Evolutionary conservation across 2,797 vertebrate species (phyloP), one percentile per base, ranked within the genome.

Genomic region (Hippoglossus hippoglossus): DNA sequence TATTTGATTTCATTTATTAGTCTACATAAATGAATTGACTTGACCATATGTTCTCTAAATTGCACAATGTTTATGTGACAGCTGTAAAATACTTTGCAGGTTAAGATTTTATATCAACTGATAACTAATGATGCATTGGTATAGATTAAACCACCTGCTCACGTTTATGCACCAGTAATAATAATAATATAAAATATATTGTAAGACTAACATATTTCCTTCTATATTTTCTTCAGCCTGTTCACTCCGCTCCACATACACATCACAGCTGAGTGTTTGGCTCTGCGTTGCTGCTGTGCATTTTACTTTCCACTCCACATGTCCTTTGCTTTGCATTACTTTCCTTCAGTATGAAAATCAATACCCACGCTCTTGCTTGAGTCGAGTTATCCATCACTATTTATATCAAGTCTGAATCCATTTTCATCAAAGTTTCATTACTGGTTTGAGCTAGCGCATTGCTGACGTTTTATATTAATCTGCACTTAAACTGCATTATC

Each of bases 381-480:
- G 62, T 46, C 67, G 25, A 51, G 55, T 71, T 36, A 65, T 73
- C 52, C 47, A 31, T 78, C 72, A 54, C 44, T 44, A 8, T 59
- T 16, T 59, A 52, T 52, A 53, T 53, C 9, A 64, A 47, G 63
- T 79, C 63, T 63, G 41, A 28, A 52, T 73, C 56, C 3, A 26
- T 69, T 74, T 76, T 62, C 36, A 16, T 59, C 50, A 65, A 49
- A 55, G 56, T 31, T 57, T 12, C 5, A 24, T 24, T n/a, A 24
- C 19, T 25, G 7, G 46, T 66, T 66, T 47, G 12, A 19, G 18
- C 13, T 21, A 26, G 50, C 22, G 24, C 31, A 28, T 10, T 34
- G 15, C 19, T 57, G 58, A 18, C n/a, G 2, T 54, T 46, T 55
- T 15, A 59, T 41, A 57, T 68, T 1, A 41, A 57, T 64, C 28